phyloP scores from a whole-genome alignment of 2,888 invertebrate species.

The Leptothorax acervorum region DNA sequence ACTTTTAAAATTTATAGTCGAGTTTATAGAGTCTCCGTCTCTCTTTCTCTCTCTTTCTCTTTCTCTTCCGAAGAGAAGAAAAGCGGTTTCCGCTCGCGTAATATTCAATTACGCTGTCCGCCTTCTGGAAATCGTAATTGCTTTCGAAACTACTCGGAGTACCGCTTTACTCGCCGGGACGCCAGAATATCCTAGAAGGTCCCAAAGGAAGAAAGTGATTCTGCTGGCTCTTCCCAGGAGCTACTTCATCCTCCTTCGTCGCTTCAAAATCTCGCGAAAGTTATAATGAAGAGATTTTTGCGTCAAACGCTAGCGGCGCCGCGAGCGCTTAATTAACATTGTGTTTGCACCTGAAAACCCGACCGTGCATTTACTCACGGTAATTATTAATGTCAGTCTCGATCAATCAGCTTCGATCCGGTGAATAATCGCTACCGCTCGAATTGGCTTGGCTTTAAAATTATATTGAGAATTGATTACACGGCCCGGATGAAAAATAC shows the following conservation, averaged over 20 bases:
- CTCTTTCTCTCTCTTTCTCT: conserved; percentile 26
- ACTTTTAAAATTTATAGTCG: conserved; percentile 44
- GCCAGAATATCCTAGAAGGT: conserved; percentile 34
- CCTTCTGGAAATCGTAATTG: conserved; percentile 52
- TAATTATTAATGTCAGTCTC: conserved; percentile 67
- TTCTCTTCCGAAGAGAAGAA: background rate
- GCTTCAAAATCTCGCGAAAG: conserved; percentile 74
- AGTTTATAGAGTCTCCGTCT: conserved; percentile 11
- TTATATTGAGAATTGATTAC: conserved; percentile 13
- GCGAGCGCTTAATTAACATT: conserved; percentile 78
- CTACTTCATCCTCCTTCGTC: conserved; percentile 42
- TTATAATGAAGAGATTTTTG: conserved; percentile 79
- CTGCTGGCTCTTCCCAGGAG: conserved; percentile 23
- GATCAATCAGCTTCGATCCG: conserved; percentile 55
- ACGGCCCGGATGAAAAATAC: background rate
- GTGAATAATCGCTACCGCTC: conserved; percentile 27
- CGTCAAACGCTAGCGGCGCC: conserved; percentile 47
- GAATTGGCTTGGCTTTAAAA: background rate
- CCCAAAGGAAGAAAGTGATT: conserved; percentile 50
- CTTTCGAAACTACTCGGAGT: conserved; percentile 53
- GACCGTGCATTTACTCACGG: conserved; percentile 42
- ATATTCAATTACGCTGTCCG: conserved; percentile 51
- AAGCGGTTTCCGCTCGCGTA: conserved; percentile 35
- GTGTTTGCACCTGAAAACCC: conserved; percentile 73
- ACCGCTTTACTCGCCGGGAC: conserved; percentile 32